A percentile compares a stretch with the other conserved stretches of the same genome.
These are phyloP conservation scores for Amazona guildingii DNA, from an alignment of 2,113 vertebrate genomes.

Conservation along the genomic window DNA sequence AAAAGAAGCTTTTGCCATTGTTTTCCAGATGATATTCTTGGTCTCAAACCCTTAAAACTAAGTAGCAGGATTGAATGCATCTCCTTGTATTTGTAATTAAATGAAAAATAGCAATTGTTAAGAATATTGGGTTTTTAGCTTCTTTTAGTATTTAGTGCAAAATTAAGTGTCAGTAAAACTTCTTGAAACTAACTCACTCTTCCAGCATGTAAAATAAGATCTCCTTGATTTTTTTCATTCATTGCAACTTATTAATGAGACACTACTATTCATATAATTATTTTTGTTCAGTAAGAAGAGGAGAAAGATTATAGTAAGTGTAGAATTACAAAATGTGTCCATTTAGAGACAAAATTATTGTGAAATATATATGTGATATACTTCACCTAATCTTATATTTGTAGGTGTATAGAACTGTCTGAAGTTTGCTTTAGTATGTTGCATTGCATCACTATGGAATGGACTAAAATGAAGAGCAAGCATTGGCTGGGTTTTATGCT, in stretches of 20 bases:
- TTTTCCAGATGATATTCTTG: not conserved
- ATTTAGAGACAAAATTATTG: not conserved
- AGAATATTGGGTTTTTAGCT: not conserved
- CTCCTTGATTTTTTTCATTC: not conserved
- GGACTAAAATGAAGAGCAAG: not conserved
- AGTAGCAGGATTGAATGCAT: not conserved
- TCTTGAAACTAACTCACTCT: not conserved
- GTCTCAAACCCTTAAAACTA: not conserved
- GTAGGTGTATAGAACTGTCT: not conserved
- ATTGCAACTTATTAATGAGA: not conserved
- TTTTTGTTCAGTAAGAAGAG: not conserved
- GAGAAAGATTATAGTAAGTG: not conserved
- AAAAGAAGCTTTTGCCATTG: not conserved
- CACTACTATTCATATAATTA: not conserved
- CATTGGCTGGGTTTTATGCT: not conserved
- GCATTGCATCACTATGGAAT: not conserved
- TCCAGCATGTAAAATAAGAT: not conserved
- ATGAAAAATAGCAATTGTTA: not conserved
- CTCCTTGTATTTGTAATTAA: not conserved
- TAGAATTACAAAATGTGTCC: not conserved
- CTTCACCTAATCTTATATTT: not conserved
- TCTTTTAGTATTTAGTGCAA: not conserved
- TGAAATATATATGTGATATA: not conserved
- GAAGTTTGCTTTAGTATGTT: not conserved
- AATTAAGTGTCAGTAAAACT: not conserved